These are phyloP conservation scores for Dendrocopos noguchii DNA, from an alignment of 2,113 vertebrate genomes.

Conservation along the genomic window DNA sequence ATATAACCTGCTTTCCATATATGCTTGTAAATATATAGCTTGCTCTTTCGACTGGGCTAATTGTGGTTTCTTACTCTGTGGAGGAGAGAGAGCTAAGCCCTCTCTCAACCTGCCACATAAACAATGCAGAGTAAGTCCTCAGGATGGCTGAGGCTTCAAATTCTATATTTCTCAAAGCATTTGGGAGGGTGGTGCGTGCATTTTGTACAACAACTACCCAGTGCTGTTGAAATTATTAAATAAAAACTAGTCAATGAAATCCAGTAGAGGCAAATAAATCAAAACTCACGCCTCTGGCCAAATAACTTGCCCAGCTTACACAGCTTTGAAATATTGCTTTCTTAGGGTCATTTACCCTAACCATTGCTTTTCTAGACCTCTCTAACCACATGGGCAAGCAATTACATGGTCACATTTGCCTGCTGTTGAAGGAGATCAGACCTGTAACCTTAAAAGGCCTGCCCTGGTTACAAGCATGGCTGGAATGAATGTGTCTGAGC, in stretches of 20 bases:
- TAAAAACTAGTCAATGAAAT: background rate
- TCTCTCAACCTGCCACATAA: too few relatives aligned
- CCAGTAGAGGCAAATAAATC: background rate
- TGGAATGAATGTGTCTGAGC: background rate
- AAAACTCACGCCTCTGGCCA: background rate
- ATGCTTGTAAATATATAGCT: too few relatives aligned
- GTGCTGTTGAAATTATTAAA: background rate
- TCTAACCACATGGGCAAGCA: background rate
- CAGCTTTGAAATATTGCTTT: background rate
- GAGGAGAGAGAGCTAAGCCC: too few relatives aligned
- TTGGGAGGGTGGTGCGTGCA: background rate
- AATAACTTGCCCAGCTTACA: background rate
- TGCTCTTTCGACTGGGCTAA: too few relatives aligned
- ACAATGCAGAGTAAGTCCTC: background rate
- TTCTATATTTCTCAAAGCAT: background rate
- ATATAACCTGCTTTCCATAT: too few relatives aligned
- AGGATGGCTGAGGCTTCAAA: background rate
- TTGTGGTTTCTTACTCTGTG: too few relatives aligned
- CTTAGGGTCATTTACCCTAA: background rate
- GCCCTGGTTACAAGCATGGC: background rate
- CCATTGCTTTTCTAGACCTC: background rate
- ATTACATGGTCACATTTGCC: background rate
- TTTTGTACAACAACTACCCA: background rate
- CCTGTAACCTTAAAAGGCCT: background rate
- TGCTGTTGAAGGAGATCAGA: background rate